Percentiles rank a stretch among this genome's conserved stretches.
Conservation (phyloP, 2,113 vertebrate species). For the Callorhinus ursinus region DNA sequence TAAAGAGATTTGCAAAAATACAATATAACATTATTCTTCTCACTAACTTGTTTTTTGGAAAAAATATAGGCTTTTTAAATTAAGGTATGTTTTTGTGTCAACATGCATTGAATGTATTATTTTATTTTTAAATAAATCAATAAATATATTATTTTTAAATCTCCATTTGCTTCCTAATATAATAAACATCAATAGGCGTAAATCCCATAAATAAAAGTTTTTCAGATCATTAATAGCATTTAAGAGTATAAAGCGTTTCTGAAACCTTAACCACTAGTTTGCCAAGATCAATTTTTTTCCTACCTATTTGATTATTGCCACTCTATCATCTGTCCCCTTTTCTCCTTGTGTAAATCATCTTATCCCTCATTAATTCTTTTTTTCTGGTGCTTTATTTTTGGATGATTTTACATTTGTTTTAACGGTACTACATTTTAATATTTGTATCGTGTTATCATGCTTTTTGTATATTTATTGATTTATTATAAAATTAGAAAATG, state of each 20-base stretch:
- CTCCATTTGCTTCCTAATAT: not conserved
- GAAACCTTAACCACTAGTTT: not conserved
- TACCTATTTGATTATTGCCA: not conserved
- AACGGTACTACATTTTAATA: not conserved
- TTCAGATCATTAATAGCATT: not conserved
- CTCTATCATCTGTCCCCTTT: not conserved
- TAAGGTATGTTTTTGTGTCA: not conserved
- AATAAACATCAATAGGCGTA: not conserved
- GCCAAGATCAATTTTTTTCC: not conserved
- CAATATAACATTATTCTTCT: not conserved
- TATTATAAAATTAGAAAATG: not conserved
- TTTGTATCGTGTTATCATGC: not conserved
- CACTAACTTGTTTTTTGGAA: not conserved
- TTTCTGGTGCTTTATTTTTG: not conserved
- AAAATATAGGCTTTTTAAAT: not conserved
- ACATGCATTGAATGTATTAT: not conserved
- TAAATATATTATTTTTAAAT: not conserved
- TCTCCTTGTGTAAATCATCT: not conserved
- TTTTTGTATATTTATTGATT: not conserved
- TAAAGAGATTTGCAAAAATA: not conserved
- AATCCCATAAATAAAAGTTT: not conserved
- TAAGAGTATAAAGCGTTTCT: not conserved
- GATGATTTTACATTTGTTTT: not conserved
- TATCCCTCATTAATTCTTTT: not conserved
- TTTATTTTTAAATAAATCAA: slow-evolving; percentile 12